phyloP scores from a whole-genome alignment of 23 tunicate species.

The Phallusia fumigata region DNA sequence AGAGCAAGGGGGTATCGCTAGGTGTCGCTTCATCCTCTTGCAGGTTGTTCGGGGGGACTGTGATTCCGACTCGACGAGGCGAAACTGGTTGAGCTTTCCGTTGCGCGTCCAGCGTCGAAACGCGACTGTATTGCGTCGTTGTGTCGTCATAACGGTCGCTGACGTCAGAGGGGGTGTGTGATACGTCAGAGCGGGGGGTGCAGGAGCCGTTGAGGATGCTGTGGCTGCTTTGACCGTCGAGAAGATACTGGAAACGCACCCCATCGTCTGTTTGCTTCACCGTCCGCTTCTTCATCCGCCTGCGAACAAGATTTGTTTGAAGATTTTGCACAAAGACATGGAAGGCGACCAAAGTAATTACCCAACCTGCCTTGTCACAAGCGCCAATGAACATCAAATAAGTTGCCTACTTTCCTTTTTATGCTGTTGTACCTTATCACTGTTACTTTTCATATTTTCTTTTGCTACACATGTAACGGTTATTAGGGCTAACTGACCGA shows the following conservation, averaged over 20 bases:
- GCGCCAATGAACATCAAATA: too few species aligned
- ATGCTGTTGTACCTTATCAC: too few species aligned
- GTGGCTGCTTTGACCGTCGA: background rate
- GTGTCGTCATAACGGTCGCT: conserved; percentile 12
- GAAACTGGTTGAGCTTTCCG: background rate
- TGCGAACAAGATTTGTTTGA: background rate
- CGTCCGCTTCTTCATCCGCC: background rate
- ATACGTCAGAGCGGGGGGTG: conserved; percentile 4
- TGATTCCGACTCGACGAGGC: conserved; percentile 3
- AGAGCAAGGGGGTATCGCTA: background rate
- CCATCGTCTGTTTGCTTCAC: background rate
- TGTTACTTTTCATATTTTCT: too few species aligned
- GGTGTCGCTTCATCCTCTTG: background rate
- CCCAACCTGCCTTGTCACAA: too few species aligned
- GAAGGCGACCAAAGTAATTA: too few species aligned
- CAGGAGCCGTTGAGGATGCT: background rate
- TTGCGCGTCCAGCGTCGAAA: conserved; percentile 27
- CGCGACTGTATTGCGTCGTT: conserved; percentile 26
- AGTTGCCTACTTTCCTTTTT: too few species aligned
- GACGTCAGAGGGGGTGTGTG: background rate
- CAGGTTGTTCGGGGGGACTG: background rate
- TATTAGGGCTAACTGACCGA: too few species aligned
- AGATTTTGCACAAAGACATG: too few species aligned
- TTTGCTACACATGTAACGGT: too few species aligned
- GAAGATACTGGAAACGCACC: background rate